phyloP scores from a whole-genome alignment of 2,888 invertebrate genomes.

The Apamea epomidion region DNA sequence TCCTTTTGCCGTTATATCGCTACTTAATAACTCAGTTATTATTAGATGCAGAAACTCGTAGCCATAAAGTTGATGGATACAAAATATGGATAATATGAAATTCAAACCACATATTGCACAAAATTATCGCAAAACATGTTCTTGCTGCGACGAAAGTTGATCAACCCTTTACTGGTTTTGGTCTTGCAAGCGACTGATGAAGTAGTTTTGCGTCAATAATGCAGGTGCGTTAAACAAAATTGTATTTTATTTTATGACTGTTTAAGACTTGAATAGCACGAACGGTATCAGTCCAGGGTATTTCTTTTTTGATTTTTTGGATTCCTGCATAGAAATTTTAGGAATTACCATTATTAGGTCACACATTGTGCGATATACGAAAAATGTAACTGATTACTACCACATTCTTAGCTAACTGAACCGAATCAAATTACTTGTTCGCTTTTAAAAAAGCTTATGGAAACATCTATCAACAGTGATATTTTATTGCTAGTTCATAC shows the following conservation, averaged over 20 bases:
- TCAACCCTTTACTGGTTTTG: slow-evolving; percentile 53
- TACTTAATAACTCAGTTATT: slow-evolving; percentile 30
- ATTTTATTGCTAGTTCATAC: slow-evolving; percentile 40
- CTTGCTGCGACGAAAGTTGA: slow-evolving; percentile 59
- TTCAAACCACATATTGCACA: slow-evolving; percentile 59
- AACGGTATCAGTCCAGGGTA: background rate
- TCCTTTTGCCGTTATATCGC: background rate
- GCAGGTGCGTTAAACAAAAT: background rate
- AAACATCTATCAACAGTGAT: slow-evolving; percentile 44
- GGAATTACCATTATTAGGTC: background rate
- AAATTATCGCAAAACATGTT: slow-evolving; percentile 63
- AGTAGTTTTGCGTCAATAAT: slow-evolving; percentile 12
- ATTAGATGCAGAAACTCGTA: slow-evolving; percentile 26
- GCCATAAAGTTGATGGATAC: slow-evolving; percentile 30
- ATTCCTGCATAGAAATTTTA: background rate
- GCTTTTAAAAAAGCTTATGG: slow-evolving; percentile 14
- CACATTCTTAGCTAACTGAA: slow-evolving; percentile 14
- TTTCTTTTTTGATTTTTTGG: background rate
- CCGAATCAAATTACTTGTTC: background rate
- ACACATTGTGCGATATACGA: background rate
- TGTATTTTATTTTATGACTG: background rate
- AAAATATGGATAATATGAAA: slow-evolving; percentile 47
- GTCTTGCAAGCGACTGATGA: slow-evolving; percentile 43
- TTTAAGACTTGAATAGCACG: background rate
- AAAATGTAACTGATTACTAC: background rate